Evolutionary conservation across 92 coral and sea anemone genomes (phyloP).

Genomic region (Epizoanthus stellaris): DNA sequence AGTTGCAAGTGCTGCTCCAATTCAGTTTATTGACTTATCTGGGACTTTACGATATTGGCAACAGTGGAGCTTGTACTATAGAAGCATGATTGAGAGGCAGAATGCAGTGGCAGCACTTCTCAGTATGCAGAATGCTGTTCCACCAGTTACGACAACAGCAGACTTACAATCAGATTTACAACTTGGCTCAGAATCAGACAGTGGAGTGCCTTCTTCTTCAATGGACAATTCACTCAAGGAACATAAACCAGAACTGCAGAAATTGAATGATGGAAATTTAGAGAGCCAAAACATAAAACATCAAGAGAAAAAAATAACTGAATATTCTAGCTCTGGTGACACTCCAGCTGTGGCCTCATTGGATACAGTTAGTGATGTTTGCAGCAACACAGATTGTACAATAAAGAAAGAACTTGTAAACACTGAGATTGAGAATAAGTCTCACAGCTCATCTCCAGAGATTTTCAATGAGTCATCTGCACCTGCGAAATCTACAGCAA

Average conservation of each 20-base stretch:
- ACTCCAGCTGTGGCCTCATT: neutral
- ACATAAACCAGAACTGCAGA: neutral
- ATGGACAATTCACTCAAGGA: neutral
- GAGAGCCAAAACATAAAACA: neutral
- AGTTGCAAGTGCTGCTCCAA: constrained; percentile 14
- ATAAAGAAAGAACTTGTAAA: neutral
- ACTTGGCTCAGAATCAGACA: neutral
- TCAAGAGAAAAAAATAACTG: neutral
- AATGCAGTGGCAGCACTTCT: constrained; percentile 63
- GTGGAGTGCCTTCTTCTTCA: neutral
- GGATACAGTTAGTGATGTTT: neutral
- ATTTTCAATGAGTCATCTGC: neutral
- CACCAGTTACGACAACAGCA: constrained; percentile 39
- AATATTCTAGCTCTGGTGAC: neutral
- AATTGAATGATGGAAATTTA: neutral
- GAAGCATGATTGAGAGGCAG: constrained; percentile 55
- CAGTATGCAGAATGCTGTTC: constrained; percentile 32
- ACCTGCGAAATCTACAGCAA: constrained; percentile 39
- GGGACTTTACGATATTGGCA: constrained; percentile 91
- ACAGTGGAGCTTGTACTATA: constrained; percentile 77
- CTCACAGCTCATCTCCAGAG: neutral
- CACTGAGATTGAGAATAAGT: neutral
- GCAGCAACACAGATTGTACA: neutral
- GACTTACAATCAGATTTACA: neutral
- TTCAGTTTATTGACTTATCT: constrained; percentile 87